Base-by-base conservation (phyloP, 2,888 invertebrate genomes). In the Fragum fragum region DNA sequence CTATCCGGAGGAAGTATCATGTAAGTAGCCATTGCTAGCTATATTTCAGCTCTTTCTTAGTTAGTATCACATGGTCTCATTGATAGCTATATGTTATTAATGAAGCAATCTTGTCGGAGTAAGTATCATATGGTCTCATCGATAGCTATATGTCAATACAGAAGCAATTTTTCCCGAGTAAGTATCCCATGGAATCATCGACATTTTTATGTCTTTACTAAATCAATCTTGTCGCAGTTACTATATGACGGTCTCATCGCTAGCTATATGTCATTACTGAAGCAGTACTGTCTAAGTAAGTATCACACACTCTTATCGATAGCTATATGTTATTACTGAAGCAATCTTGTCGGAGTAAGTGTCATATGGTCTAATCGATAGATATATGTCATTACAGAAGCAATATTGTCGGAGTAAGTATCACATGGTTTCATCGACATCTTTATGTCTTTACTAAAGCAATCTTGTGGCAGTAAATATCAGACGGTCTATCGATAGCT, bases 91-190 rank as follows among this genome's bases (percentile, higher is more conserved):
- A 70, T 86, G 18, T 18, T 3, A 14, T 69, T 76, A 26, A 55
- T 86, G 9, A 79, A 79, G 74, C 71, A 76, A 42, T 75, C 79
- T 0, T 71, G 75, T 21, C 81, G 86, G 71, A 81, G 83, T 86
- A 76, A 55, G 79, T 78, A 9, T 39, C 6, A 9, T 14, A 39
- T 39, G 39, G n/a, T n/a, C n/a, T n/a, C n/a, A n/a, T n/a, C n/a
- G n/a, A 75, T 21, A 52, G 70, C 9, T 81, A 83, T 39, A 70
- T 86, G 18, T 18, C 5, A 14, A 61, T 76, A 26, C 66, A 83
- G 9, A 79, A 79, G 74, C 71, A 76, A 42, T 75, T 77, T 0
- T 71, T 73, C 23, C 81, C 83, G 71, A 81, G 83, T 86, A 76
- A 55, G 79, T n/a, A n/a, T n/a, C n/a, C n/a, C n/a, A n/a, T n/a